Base-by-base conservation (phyloP, 2,113 vertebrate genomes). In the Chascanopsetta lugubris region DNA sequence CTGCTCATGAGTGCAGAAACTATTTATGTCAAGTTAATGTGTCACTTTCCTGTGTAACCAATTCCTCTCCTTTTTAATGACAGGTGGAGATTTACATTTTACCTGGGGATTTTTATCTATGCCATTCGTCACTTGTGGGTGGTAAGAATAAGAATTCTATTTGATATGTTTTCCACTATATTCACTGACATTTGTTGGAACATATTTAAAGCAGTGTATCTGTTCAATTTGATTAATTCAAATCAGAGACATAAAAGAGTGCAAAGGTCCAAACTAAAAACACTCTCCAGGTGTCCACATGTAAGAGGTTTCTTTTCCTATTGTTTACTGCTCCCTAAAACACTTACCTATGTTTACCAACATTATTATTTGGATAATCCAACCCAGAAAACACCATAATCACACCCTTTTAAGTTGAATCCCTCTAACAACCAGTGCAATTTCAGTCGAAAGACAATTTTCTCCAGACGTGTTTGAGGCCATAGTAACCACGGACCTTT, bases 11-110 rank as follows among this genome's bases (percentile, higher is more conserved):
- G 11, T 22, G 10, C 15, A 9, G 9, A 43, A 43, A 42, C 8
- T 27, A 20, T 12, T 18, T 7, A 40, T n/a, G 7, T n/a, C 5
- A n/a, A 5, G 54, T 26, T 40, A 8, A 56, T 15, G 8, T 38
- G 3, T 24, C 1, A 15, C 13, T 8, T 1, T 7, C 17, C 5
- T 34, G 13, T 5, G 17, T 75, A 38, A 0, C 4, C 9, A 45
- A 21, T 29, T 61, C 3, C 21, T 0, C 15, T 21, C 1, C 48
- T 59, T 43, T 91, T 64, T 89, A 10, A 2, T 32, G 88, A 57
- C 90, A 98, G 96, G 95, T 98, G 96, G 96, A 92, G 91, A 88
- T 95, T 97, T 87, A 94, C 95, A 40, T 98, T 96, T 94, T 94
- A 92, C 83, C 87, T 96, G 76, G 94, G 93, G 66, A 91, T 96